phyloP scores from a whole-genome alignment of 2,888 invertebrate species.

The Macrostomum cliftonense region DNA sequence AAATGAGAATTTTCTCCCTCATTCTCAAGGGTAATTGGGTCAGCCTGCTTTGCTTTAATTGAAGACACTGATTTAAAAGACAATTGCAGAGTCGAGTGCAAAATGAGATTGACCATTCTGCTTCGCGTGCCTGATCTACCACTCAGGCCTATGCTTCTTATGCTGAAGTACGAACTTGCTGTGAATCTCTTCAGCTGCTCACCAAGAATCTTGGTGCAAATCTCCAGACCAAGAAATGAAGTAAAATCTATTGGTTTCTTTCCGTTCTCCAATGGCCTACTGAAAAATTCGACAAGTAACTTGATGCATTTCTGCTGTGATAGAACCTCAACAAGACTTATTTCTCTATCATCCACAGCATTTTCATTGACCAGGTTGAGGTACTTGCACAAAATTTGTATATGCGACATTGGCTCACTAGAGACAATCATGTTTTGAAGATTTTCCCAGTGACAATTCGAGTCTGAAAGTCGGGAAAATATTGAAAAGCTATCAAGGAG shows the following conservation, averaged over 20 bases:
- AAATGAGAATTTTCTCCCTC: no score
- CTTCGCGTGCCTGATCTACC: no score
- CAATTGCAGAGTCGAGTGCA: no score
- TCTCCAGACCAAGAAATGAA: slow-evolving; percentile 15
- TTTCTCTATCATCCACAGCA: slow-evolving; percentile 13
- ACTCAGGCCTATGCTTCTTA: not conserved
- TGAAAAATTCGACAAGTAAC: no score
- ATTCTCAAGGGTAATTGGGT: no score
- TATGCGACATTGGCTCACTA: slow-evolving; percentile 15
- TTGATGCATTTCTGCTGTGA: no score
- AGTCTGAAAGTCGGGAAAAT: slow-evolving; percentile 6
- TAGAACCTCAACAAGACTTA: slow-evolving; percentile 10
- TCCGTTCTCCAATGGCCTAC: no score
- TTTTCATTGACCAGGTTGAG: slow-evolving; percentile 11
- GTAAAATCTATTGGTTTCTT: slow-evolving; percentile 2
- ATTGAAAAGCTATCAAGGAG: slow-evolving; percentile 16
- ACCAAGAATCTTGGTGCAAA: slow-evolving; percentile 16
- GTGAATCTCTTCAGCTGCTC: slow-evolving; percentile 19
- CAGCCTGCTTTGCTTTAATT: no score
- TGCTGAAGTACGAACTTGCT: slow-evolving; percentile 16
- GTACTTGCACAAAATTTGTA: slow-evolving; percentile 18
- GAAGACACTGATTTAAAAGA: no score
- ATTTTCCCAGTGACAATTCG: slow-evolving; percentile 11
- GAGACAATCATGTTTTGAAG: slow-evolving; percentile 13
- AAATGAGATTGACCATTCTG: no score